Percentiles rank a stretch among this genome's conserved stretches.
Conservation (phyloP, 2,113 vertebrate genomes). For the Rallus limicola region DNA sequence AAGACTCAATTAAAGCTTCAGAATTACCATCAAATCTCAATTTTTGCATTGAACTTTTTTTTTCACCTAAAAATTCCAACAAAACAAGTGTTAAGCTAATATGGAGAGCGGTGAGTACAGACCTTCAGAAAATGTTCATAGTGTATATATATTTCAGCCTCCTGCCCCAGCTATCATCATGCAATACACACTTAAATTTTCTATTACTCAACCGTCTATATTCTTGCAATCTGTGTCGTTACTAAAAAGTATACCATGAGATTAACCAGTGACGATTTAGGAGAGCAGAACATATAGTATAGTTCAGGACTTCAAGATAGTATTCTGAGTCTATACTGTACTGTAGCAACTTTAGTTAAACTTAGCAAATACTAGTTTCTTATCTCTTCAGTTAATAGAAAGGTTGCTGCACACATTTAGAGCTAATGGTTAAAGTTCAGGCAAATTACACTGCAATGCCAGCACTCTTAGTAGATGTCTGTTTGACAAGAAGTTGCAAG, state of each 20-base stretch:
- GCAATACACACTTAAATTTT: not conserved
- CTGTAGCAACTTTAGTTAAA: not conserved
- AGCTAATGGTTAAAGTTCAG: not conserved
- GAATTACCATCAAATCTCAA: conserved; percentile 21
- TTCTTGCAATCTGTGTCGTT: not conserved
- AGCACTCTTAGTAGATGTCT: not conserved
- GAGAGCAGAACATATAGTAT: conserved; percentile 42
- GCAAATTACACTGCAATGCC: not conserved
- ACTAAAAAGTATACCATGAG: not conserved
- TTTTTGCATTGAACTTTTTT: conserved; percentile 64
- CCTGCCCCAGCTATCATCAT: not conserved
- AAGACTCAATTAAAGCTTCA: not conserved
- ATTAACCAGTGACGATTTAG: not conserved
- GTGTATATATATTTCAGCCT: not conserved
- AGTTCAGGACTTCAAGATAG: conserved; percentile 35
- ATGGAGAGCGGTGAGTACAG: conserved; percentile 50
- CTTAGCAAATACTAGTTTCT: not conserved
- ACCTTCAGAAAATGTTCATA: conserved; percentile 18
- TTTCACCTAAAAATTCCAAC: not conserved
- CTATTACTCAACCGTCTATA: not conserved
- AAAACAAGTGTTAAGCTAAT: conserved; percentile 19
- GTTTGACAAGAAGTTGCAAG: not conserved
- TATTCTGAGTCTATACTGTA: not conserved
- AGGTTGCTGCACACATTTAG: not conserved
- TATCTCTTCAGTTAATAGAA: not conserved